phyloP scores from a whole-genome alignment of 2,113 vertebrate species.

The Ancistrus triradiatus region DNA sequence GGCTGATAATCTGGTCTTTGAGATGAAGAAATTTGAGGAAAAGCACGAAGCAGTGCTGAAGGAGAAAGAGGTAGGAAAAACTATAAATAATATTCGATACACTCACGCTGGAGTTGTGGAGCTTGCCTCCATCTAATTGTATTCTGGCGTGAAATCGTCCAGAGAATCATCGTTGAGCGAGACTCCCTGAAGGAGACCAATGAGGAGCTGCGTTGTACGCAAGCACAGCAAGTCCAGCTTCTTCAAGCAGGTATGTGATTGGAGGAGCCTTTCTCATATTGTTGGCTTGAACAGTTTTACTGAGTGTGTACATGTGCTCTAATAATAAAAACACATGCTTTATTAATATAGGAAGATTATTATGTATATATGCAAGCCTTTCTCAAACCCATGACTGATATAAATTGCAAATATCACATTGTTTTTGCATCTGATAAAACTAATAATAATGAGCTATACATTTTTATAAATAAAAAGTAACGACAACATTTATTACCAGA shows the following conservation, averaged over 20 bases:
- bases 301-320: no score
- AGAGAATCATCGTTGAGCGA: constrained; percentile 89
- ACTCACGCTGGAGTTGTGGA: neutral
- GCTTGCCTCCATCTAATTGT: neutral
- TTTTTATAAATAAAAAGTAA: no score
- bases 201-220: constrained; percentile 88
- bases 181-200: constrained; percentile 91
- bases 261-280: no score
- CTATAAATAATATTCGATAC: neutral
- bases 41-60: constrained; percentile 86
- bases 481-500: no score
- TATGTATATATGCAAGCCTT: no score
- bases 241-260: constrained; percentile 77
- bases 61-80: constrained; percentile 86
- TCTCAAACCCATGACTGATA: no score
- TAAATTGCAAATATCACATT: no score
- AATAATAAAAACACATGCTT: no score
- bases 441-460: no score
- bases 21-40: constrained; percentile 89
- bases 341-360: no score
- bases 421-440: no score
- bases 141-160: neutral
- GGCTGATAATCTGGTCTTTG: constrained; percentile 88
- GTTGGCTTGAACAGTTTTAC: no score
- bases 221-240: constrained; percentile 87